A percentile compares a stretch with the other conserved stretches of the same genome.
These are phyloP conservation scores for Pegoplata infirma DNA, from an alignment of 2,888 invertebrate species.

Conservation along the genomic window DNA sequence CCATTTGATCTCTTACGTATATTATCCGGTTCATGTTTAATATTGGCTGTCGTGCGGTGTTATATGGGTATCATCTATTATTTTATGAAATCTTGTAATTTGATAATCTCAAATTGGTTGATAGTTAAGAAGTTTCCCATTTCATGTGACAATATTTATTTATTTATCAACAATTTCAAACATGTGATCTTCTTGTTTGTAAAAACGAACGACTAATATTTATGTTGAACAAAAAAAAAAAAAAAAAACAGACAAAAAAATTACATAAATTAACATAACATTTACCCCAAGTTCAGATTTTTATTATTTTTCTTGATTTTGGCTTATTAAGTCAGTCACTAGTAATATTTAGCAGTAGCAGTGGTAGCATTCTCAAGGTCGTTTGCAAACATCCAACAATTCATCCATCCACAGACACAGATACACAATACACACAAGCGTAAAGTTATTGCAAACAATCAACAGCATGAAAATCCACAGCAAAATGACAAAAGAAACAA, in stretches of 20 bases:
- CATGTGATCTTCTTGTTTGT: background rate
- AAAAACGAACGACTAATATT: too few species aligned
- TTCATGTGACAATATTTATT: background rate
- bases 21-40: too few species aligned
- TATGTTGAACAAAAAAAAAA: background rate
- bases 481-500: slow-evolving; percentile 6
- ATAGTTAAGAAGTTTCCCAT: too few species aligned
- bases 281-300: background rate
- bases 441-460: slow-evolving; percentile 31
- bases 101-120: too few species aligned
- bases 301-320: background rate
- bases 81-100: too few species aligned
- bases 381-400: slow-evolving; percentile 9
- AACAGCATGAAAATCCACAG: slow-evolving; percentile 6
- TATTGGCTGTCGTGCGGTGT: too few species aligned
- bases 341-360: background rate
- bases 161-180: background rate
- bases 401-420: too few species aligned
- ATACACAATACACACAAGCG: background rate
- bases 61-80: too few species aligned
- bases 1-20: too few species aligned
- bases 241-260: background rate
- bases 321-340: slow-evolving; percentile 3
- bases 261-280: slow-evolving; percentile 19
- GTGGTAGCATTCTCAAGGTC: slow-evolving; percentile 49